Base-by-base conservation (phyloP, 2,113 vertebrate genomes). In the Lota lota region DNA sequence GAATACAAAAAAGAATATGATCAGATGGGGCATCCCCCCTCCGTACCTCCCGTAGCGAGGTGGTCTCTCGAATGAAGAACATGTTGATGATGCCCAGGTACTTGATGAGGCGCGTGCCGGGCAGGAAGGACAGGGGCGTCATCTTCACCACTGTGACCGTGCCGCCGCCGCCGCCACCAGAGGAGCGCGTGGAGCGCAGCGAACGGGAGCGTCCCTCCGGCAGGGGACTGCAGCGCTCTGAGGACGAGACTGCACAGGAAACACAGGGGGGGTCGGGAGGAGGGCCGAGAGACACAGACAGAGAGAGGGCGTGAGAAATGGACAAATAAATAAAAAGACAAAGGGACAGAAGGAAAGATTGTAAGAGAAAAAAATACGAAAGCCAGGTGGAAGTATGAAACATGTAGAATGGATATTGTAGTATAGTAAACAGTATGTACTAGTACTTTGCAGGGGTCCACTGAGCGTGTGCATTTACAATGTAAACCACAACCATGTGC, bases 31-130 rank as follows among this genome's bases (percentile, higher is more conserved):
- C 28, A 33, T 33, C 28, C 28, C 28, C 4, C 28, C 28, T 6
- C 28, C 28, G 40, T 91, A 97, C 97, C 96, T 99, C 97, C 51
- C 96, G 94, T 50, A 99, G 88, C 2, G 97, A 99, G 33, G 96
- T 97, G 1, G 97, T 99, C 90, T 99, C 97, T 73, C 97, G 87
- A 80, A 99, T 99, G 75, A 99, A 99, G 89, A 99, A 99, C 96
- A 99, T 99, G 88, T 99, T 99, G 91, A 99, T 99, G 88, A 99
- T 99, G 11, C 97, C 97, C 0, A 99, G 95, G 66, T 97, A 99
- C 56, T 98, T 99, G 22, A 95, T 94, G 85, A 99, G 96, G 88
- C 95, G 95, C 4, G 94, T 94, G 76, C 96, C 94, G 17, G 96
- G 95, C 24, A 99, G 93, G 75, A 97, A 99, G 64, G 97, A 98